These are phyloP conservation scores for Harpagifer antarcticus DNA, from an alignment of 2,797 vertebrate genomes.

Conservation along the genomic window DNA sequence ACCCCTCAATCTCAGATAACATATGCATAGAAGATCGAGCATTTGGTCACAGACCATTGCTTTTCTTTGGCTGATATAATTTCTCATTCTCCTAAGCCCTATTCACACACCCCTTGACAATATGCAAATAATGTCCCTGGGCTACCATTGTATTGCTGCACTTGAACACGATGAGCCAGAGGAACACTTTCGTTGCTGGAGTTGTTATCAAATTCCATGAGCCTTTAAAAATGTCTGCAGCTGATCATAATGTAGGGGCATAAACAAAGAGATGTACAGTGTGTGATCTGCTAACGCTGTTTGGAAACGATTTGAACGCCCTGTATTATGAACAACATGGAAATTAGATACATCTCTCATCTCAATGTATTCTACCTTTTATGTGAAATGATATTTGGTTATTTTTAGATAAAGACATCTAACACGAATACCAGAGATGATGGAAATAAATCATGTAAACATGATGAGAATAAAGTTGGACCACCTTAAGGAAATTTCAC, in stretches of 20 bases:
- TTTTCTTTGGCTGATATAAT: slow-evolving; percentile 73
- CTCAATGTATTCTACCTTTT: slow-evolving; percentile 27
- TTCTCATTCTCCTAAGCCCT: slow-evolving; percentile 74
- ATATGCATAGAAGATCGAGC: slow-evolving; percentile 71
- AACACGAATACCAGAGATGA: neutral
- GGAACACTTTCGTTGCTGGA: slow-evolving; percentile 49
- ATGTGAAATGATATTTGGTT: slow-evolving; percentile 21
- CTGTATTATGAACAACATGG: slow-evolving; percentile 32
- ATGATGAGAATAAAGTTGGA: neutral
- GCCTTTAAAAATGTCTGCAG: slow-evolving; percentile 57
- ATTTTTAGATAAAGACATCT: slow-evolving; percentile 12
- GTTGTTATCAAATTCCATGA: slow-evolving; percentile 65
- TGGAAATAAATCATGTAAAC: neutral
- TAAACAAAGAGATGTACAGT: slow-evolving; percentile 56
- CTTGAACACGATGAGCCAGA: slow-evolving; percentile 66
- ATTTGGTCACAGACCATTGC: slow-evolving; percentile 80
- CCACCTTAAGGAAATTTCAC: neutral
- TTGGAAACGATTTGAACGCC: slow-evolving; percentile 35
- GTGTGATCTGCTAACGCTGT: slow-evolving; percentile 45
- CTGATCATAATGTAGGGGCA: slow-evolving; percentile 46
- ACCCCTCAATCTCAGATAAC: slow-evolving; percentile 66
- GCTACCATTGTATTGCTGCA: slow-evolving; percentile 65
- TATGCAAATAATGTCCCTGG: slow-evolving; percentile 79
- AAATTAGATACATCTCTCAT: slow-evolving; percentile 50
- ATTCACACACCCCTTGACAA: slow-evolving; percentile 68